Base-by-base conservation (phyloP, 2,888 invertebrate species). In the Andrena chrysosceles region DNA sequence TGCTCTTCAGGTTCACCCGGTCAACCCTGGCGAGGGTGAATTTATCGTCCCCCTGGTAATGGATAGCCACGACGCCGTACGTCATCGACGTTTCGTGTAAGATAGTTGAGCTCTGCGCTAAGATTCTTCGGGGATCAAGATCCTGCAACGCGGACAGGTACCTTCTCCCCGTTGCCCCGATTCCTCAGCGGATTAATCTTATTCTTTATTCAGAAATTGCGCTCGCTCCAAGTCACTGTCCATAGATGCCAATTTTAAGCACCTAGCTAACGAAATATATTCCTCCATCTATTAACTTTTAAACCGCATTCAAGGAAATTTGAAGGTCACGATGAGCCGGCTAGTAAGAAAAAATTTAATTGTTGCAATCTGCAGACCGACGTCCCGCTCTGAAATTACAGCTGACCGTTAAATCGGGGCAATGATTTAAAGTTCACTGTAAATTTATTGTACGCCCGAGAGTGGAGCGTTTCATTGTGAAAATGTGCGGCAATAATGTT, bases 31-130 rank as follows among this genome's bases (percentile, higher is more conserved):
- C 81, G 77, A 81, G 88, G 89, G 89, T 84, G 89, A 83, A 89
- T 89, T 89, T 89, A 89, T 89, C 85, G 89, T 88, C 81, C 81
- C 85, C 81, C 79, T 73, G 81, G 84, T 89, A 89, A 89, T 89
- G 89, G 88, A 89, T 89, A 80, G 89, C 89, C 89, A 88, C 89
- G 89, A 89, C 81, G 89, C 84, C 88, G 88, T 89, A 89, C 89
- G 89, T 89, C 89, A 89, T 89, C 89, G 89, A 78, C 85, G 85
- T 86, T 82, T 81, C 83, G 81, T 83, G 76, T 69, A 86, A 88
- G 82, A 78, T 83, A 49, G 75, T 74, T 68, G 69, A 62, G 81
- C 56, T 31, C 31, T 48, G 66, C 77, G 82, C 73, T 20, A 75
- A 78, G 77, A 86, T 76, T 77, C 84, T 63, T 62, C 63, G 72